Conservation (phyloP, 2,113 vertebrate species). For the Ancistrus triradiatus region DNA sequence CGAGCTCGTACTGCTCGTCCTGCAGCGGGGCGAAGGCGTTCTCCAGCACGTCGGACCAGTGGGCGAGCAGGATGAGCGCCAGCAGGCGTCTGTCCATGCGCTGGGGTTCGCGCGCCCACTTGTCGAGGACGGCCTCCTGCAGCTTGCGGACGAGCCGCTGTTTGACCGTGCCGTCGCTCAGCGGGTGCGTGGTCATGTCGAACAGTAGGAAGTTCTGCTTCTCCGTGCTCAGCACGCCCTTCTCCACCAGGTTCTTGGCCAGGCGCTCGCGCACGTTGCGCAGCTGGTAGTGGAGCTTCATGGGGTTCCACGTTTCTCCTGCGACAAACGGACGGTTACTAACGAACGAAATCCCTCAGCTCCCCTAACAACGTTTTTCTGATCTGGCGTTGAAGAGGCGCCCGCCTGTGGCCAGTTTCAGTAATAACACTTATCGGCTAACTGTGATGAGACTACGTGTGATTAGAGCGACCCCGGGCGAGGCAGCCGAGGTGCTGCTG, state of each 20-base stretch:
- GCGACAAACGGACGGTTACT: conserved; percentile 12
- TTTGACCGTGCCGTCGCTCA: conserved; percentile 92
- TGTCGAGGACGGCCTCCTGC: conserved; percentile 90
- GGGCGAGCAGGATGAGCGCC: conserved; percentile 89
- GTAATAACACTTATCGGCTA: too few species aligned
- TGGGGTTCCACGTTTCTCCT: conserved; percentile 97
- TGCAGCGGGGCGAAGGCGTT: conserved; percentile 93
- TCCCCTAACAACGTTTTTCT: too few species aligned
- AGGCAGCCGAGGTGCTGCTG: too few species aligned
- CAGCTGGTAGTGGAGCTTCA: conserved; percentile 95
- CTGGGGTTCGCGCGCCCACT: conserved; percentile 94
- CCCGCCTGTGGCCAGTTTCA: too few species aligned
- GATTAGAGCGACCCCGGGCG: too few species aligned
- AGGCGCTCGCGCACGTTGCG: conserved; percentile 90
- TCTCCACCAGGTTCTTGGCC: conserved; percentile 97
- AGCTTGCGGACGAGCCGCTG: conserved; percentile 95
- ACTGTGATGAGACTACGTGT: too few species aligned
- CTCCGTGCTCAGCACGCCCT: conserved; percentile 94
- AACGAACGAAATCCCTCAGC: background rate
- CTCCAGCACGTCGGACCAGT: conserved; percentile 94
- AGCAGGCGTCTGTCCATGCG: conserved; percentile 95
- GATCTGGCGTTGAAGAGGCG: too few species aligned
- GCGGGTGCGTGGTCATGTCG: conserved; percentile 97
- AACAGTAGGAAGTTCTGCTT: conserved; percentile 99
- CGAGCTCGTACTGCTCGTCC: conserved; percentile 95